Percentiles rank a stretch among this genome's conserved stretches.
phyloP scores from a whole-genome alignment of 2,888 invertebrate genomes.

The Nemurella pictetii region DNA sequence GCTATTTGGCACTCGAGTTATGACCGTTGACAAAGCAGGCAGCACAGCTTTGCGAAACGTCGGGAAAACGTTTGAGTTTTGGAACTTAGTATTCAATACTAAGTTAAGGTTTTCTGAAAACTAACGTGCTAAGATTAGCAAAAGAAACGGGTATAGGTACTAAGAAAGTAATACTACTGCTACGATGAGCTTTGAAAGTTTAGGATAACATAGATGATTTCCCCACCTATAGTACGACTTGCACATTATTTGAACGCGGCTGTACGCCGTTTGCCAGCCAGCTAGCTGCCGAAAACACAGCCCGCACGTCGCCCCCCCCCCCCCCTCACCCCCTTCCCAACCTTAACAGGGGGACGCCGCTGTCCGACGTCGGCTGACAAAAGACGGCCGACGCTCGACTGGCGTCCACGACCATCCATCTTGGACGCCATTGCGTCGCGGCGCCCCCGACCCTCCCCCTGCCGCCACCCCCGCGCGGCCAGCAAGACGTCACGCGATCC shows the following conservation, averaged over 20 bases:
- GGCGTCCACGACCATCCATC: constrained; percentile 25
- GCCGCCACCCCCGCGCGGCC: neutral
- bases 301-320: neutral
- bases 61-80: no score
- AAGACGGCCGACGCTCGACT: constrained; percentile 24
- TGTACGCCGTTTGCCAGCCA: neutral
- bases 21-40: no score
- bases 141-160: no score
- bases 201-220: no score
- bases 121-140: no score
- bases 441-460: neutral
- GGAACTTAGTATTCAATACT: no score
- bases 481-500: constrained; percentile 8
- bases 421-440: constrained; percentile 30
- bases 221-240: no score
- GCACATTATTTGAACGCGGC: neutral
- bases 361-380: constrained; percentile 30
- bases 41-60: no score
- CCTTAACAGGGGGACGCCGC: neutral
- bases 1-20: no score
- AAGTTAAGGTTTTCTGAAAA: no score
- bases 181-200: no score
- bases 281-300: neutral
- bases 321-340: neutral
- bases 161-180: no score